Percentiles rank a stretch among this genome's conserved stretches.
Conservation (phyloP, 2,113 vertebrate genomes). For the Rhinoderma darwinii region DNA sequence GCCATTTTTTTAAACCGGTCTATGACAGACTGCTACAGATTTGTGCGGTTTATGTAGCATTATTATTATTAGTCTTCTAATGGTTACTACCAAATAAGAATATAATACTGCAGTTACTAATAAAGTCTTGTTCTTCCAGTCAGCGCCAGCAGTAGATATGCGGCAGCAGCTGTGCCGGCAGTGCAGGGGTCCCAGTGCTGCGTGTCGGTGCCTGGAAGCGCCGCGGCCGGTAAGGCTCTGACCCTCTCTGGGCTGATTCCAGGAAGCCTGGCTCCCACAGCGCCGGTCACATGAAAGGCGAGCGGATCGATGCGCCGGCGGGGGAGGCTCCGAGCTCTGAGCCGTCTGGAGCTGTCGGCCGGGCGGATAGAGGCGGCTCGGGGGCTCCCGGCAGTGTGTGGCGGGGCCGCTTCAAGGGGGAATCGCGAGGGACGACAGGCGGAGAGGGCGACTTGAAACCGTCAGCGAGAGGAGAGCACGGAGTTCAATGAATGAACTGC, state of each 20-base stretch:
- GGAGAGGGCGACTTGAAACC: conserved; percentile 68
- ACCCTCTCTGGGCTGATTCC: conserved; percentile 79
- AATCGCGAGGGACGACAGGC: conserved; percentile 42
- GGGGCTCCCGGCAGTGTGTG: conserved; percentile 59
- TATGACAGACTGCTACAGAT: no score
- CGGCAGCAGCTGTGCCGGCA: conserved; percentile 64
- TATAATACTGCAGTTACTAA: no score
- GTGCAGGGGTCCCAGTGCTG: conserved; percentile 63
- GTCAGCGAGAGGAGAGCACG: conserved; percentile 64
- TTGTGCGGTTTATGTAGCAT: no score
- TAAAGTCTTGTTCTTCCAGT: not conserved
- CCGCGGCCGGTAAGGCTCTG: conserved; percentile 60
- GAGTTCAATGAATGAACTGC: conserved; percentile 11
- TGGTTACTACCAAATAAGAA: no score
- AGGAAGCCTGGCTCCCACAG: conserved; percentile 78
- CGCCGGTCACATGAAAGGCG: conserved; percentile 85
- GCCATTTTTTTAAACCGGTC: no score
- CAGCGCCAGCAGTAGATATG: not conserved
- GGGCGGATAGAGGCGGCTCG: conserved; percentile 71
- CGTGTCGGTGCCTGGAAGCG: conserved; percentile 46
- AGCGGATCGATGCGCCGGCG: conserved; percentile 78
- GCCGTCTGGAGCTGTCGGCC: conserved; percentile 69
- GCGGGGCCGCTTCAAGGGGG: conserved; percentile 45
- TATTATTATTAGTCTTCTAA: no score
- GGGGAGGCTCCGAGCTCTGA: conserved; percentile 69